phyloP scores from a whole-genome alignment of 2,113 vertebrate genomes.

The Ramphastos sulfuratus region DNA sequence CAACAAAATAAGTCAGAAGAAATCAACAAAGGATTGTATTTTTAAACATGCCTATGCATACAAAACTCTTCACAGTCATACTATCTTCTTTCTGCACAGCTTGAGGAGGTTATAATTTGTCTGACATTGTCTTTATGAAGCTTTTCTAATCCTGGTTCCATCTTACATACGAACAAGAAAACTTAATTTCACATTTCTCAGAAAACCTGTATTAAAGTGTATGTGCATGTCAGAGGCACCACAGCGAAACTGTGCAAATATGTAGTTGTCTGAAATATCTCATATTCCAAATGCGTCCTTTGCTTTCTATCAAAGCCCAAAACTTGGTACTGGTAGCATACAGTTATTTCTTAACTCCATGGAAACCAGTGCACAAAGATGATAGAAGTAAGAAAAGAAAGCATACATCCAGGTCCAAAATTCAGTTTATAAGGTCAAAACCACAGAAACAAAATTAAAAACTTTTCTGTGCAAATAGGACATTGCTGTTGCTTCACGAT shows the following conservation, averaged over 20 bases:
- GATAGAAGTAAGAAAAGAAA: not conserved
- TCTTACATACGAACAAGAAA: slow-evolving; percentile 10
- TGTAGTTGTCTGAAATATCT: not conserved
- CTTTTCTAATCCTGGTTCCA: not conserved
- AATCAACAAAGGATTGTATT: slow-evolving; percentile 35
- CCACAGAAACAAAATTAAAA: not conserved
- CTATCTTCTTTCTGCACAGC: not conserved
- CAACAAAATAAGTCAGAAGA: slow-evolving; percentile 19
- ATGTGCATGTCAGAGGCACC: not conserved
- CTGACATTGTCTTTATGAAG: slow-evolving; percentile 40
- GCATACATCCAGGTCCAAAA: not conserved
- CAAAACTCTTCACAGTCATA: slow-evolving; percentile 4
- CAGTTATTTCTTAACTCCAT: not conserved
- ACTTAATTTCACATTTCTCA: not conserved
- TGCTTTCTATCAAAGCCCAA: not conserved
- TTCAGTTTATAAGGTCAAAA: not conserved
- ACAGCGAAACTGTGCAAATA: not conserved
- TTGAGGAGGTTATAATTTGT: slow-evolving; percentile 30
- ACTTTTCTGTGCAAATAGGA: not conserved
- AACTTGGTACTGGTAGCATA: not conserved
- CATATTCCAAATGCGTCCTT: not conserved
- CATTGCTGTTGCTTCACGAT: not conserved
- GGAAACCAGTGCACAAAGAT: not conserved
- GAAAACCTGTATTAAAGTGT: not conserved
- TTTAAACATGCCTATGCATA: slow-evolving; percentile 15